Base-by-base conservation (phyloP, 2,113 vertebrate species). In the Otocyon megalotis region DNA sequence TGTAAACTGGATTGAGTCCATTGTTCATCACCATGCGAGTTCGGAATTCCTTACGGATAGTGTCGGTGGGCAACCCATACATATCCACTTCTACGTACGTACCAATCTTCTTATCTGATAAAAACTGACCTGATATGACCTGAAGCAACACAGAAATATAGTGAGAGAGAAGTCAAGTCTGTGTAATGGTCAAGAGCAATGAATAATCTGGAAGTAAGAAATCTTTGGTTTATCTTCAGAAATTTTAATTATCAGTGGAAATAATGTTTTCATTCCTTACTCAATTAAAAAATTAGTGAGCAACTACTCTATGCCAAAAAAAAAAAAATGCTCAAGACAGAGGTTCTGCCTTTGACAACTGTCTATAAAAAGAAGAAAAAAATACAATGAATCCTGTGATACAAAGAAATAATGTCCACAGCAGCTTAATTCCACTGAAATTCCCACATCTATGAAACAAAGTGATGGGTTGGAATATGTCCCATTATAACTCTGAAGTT, bases 1-100 rank as follows among this genome's bases (percentile, higher is more conserved):
- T 99, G 99, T 99, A 99, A 71, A 99, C 99, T 0, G 99, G 99
- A 97, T 99, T 99, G 85, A 99, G 99, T 8, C 99, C 99, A 7
- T 99, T 99, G 99, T 99, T 99, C 99, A 99, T 99, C 98, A 99
- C 99, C 99, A 99, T 99, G 53, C 99, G 99, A 0, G 99, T 99
- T 85, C 99, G 99, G 97, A 99, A 99, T 97, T 99, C 99, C 97
- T 99, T 99, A 50, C 99, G 99, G 89, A 99, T 99, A 4, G 99
- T 99, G 98, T 99, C 99, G 0, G 99, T 99, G 37, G 99, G 99
- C 91, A 99, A 97, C 2, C 99, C 99, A 0, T 99, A 99, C 99
- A 99, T 99, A 90, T 99, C 99, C 53, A 99, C 99, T 97, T 99
- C 99, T 90, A 99, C 99, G 0, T 99, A 99, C 0, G 99, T 99